These are phyloP conservation scores for Cyprinus carpio DNA, from an alignment of 2,113 vertebrate species.

Conservation along the genomic window DNA sequence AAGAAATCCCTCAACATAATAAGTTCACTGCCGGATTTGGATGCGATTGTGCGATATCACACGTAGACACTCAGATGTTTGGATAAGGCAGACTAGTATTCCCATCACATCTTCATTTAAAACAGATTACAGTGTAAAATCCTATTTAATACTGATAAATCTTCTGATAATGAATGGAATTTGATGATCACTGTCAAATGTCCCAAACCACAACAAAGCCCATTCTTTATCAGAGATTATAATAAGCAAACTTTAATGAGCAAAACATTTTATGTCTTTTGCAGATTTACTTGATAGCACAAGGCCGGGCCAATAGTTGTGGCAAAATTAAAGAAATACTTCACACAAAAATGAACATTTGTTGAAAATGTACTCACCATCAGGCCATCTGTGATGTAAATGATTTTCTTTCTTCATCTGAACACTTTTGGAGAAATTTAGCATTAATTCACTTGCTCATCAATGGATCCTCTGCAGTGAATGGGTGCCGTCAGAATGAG, in stretches of 20 bases:
- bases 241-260: background rate
- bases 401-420: background rate
- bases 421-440: background rate
- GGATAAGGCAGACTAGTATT: background rate
- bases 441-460: background rate
- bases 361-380: background rate
- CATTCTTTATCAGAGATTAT: background rate
- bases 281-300: background rate
- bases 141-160: slow-evolving; percentile 17
- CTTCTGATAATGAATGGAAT: slow-evolving; percentile 28
- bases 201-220: background rate
- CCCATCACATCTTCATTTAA: slow-evolving; percentile 12
- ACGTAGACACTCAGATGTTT: background rate
- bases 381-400: background rate
- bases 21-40: background rate
- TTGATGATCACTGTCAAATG: slow-evolving; percentile 6
- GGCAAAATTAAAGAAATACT: background rate
- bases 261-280: background rate
- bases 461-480: background rate
- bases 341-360: background rate
- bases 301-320: background rate
- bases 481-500: background rate
- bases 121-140: slow-evolving; percentile 10
- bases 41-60: background rate
- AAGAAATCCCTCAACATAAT: slow-evolving; percentile 3